Evolutionary conservation across 2,888 invertebrate genomes (phyloP).

Genomic region (Noctua janthina): DNA sequence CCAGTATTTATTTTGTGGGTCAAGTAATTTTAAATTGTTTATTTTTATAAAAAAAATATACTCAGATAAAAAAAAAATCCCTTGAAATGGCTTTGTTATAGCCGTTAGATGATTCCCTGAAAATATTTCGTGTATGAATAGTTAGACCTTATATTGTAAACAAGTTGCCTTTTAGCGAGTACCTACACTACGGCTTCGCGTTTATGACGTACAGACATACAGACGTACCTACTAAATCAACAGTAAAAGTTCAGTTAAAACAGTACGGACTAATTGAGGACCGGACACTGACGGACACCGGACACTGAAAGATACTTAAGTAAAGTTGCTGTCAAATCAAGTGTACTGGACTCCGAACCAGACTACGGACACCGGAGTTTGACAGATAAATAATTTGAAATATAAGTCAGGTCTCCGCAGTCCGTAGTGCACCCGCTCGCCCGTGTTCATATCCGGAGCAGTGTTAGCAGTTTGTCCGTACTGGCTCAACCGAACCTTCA

Average conservation of each 20-base stretch:
- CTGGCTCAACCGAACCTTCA: neutral
- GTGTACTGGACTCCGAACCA: neutral
- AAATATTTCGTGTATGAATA: too few relatives aligned
- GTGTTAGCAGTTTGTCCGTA: neutral
- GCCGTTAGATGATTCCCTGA: too few relatives aligned
- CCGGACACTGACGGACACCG: neutral
- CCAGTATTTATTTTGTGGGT: too few relatives aligned
- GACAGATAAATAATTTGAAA: neutral
- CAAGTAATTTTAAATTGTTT: too few relatives aligned
- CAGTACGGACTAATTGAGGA: neutral
- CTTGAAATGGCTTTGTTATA: too few relatives aligned
- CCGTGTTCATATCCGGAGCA: too few relatives aligned
- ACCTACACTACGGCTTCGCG: slow-evolving; percentile 74
- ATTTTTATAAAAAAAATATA: too few relatives aligned
- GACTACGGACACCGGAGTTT: neutral
- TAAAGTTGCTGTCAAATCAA: neutral
- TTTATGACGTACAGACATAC: slow-evolving; percentile 53
- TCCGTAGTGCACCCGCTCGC: neutral
- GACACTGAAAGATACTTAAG: neutral
- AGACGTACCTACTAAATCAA: slow-evolving; percentile 8
- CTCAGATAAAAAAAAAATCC: too few relatives aligned
- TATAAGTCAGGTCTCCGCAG: neutral
- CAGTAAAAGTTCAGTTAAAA: neutral
- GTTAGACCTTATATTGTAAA: too few relatives aligned
- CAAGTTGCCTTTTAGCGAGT: slow-evolving; percentile 82